phyloP scores from a whole-genome alignment of 1,140 invertebrate genomes.

The Brachionus asplanchnoidis region DNA sequence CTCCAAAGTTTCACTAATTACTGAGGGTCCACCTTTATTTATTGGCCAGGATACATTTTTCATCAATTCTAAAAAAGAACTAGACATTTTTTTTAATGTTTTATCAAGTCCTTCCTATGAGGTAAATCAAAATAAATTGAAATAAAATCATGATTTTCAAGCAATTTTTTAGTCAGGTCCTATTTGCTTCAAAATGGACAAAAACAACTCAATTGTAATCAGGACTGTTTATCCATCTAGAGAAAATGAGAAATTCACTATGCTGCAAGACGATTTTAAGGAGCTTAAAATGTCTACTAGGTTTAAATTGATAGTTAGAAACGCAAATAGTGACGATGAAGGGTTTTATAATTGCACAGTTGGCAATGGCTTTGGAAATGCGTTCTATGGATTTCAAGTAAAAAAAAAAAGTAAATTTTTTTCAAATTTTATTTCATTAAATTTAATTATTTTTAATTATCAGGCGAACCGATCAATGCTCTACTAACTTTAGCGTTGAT shows the following conservation, averaged over 20 bases:
- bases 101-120: constrained; percentile 19
- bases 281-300: constrained; percentile 9
- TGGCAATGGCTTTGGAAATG: not conserved
- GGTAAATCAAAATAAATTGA: not conserved
- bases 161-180: not conserved
- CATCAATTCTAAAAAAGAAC: not conserved
- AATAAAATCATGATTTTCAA: not conserved
- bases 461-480: not conserved
- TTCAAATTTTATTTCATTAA: not conserved
- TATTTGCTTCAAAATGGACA: not conserved
- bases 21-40: not conserved
- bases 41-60: not conserved
- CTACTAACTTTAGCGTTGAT: not conserved
- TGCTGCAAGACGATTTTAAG: not conserved
- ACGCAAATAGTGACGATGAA: not conserved
- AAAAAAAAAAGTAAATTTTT: constrained; percentile 3
- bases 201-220: not conserved
- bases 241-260: not conserved
- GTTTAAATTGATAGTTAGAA: not conserved
- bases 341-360: constrained; percentile 13
- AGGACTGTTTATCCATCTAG: not conserved
- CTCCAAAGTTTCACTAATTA: not conserved
- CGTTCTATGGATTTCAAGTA: not conserved
- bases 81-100: not conserved
- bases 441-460: not conserved